Percentiles rank a stretch among this genome's conserved stretches.
Conservation (phyloP, 2,888 invertebrate species). For the Stenichneumon culpator region DNA sequence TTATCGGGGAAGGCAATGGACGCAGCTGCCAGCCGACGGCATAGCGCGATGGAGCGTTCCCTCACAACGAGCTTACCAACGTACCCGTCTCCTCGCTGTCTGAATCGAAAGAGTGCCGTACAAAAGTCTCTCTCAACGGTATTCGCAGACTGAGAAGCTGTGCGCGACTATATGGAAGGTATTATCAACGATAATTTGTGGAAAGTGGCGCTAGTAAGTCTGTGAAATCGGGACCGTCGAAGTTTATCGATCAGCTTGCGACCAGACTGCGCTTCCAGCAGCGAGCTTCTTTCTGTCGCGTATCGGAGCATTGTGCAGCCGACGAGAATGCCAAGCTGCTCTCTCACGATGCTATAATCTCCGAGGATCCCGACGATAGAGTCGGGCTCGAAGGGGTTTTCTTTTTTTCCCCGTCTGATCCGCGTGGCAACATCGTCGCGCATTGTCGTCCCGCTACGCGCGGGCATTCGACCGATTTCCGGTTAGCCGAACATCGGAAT, state of each 20-base stretch:
- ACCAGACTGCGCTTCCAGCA: background rate
- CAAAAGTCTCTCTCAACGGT: slow-evolving; percentile 35
- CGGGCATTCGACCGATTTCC: slow-evolving; percentile 40
- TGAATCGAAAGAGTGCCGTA: slow-evolving; percentile 2
- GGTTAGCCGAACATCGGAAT: slow-evolving; percentile 52
- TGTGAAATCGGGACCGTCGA: background rate
- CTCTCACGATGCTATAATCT: slow-evolving; percentile 62
- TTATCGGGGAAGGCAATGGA: slow-evolving; percentile 66
- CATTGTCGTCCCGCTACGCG: slow-evolving; percentile 44
- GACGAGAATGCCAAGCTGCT: slow-evolving; percentile 64
- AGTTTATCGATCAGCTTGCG: slow-evolving; percentile 50
- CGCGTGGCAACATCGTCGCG: slow-evolving; percentile 68
- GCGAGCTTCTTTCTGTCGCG: slow-evolving; percentile 15
- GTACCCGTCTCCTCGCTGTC: background rate
- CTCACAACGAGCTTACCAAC: slow-evolving; percentile 42
- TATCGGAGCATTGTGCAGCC: slow-evolving; percentile 41
- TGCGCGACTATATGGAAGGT: background rate
- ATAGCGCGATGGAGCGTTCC: slow-evolving; percentile 18
- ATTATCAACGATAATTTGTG: slow-evolving; percentile 31
- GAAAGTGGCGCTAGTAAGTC: slow-evolving; percentile 13
- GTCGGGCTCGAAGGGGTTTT: slow-evolving; percentile 3
- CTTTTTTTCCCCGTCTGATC: slow-evolving; percentile 74
- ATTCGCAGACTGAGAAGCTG: background rate
- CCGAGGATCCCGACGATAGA: slow-evolving; percentile 46
- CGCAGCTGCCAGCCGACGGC: slow-evolving; percentile 37